Conservation (phyloP, 2,113 vertebrate genomes). For the Corythornis cristatus region DNA sequence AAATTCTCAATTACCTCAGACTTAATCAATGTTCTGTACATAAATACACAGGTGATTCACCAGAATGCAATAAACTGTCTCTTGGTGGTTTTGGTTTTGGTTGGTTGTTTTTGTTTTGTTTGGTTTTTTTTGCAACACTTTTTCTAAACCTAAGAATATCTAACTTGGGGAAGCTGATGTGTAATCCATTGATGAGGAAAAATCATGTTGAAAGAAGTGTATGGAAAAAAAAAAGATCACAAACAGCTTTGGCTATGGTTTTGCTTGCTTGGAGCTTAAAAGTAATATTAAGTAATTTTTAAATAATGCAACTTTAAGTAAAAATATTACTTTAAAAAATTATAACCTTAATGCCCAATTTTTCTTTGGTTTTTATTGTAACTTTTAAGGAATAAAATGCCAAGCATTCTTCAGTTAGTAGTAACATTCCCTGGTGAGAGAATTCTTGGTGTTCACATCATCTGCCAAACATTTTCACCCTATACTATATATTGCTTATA, state of each 20-base stretch:
- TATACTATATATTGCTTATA: background rate
- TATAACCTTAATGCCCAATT: background rate
- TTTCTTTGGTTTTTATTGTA: background rate
- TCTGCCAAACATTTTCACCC: background rate
- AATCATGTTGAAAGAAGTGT: background rate
- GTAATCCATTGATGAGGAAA: background rate
- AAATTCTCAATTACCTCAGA: background rate
- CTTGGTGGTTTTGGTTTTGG: background rate
- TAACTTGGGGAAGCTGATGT: background rate
- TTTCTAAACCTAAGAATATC: background rate
- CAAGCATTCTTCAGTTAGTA: background rate
- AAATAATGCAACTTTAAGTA: background rate
- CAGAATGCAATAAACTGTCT: background rate
- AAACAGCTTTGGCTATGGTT: background rate
- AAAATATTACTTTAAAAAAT: background rate
- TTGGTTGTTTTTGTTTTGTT: too few species aligned
- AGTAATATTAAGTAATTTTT: background rate
- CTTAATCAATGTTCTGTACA: background rate
- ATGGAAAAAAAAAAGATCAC: background rate
- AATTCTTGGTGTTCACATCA: background rate
- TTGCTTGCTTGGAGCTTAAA: background rate
- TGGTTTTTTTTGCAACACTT: background rate
- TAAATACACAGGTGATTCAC: background rate
- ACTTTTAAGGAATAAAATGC: background rate
- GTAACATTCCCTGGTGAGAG: background rate